phyloP scores from a whole-genome alignment of 1,140 invertebrate genomes.

The Phortica variegata region DNA sequence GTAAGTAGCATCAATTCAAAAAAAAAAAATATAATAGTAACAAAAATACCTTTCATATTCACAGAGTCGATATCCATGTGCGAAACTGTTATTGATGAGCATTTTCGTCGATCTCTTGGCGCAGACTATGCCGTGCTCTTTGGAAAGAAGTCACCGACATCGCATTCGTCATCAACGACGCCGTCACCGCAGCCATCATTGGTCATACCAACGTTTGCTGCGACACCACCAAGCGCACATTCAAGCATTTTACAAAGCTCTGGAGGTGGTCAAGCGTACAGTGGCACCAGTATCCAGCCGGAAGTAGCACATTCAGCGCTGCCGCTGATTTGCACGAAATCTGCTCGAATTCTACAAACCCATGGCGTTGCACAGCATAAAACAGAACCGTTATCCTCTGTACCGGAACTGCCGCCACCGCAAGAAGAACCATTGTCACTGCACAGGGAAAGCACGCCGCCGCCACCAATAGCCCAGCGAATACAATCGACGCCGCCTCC shows the following conservation, averaged over 20 bases:
- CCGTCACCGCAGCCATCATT: conserved; percentile 45
- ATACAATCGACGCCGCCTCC: conserved; percentile 43
- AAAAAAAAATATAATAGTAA: not conserved
- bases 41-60: not conserved
- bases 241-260: conserved; percentile 38
- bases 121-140: conserved; percentile 83
- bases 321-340: too few relatives aligned
- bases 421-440: conserved; percentile 34
- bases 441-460: conserved; percentile 24
- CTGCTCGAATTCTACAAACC: too few relatives aligned
- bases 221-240: conserved; percentile 27
- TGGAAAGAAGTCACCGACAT: conserved; percentile 62
- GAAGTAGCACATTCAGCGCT: conserved; percentile 21
- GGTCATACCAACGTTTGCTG: conserved; percentile 39
- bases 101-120: conserved; percentile 89
- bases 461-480: conserved; percentile 17
- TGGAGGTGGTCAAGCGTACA: conserved; percentile 22
- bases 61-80: conserved; percentile 68
- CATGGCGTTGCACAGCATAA: conserved; percentile 30
- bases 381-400: conserved; percentile 38
- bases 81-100: conserved; percentile 92
- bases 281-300: conserved; percentile 30
- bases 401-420: conserved; percentile 35
- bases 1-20: conserved; percentile 18
- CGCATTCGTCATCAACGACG: conserved; percentile 34